phyloP scores from a whole-genome alignment of 2,113 vertebrate species.

The Gobius niger region DNA sequence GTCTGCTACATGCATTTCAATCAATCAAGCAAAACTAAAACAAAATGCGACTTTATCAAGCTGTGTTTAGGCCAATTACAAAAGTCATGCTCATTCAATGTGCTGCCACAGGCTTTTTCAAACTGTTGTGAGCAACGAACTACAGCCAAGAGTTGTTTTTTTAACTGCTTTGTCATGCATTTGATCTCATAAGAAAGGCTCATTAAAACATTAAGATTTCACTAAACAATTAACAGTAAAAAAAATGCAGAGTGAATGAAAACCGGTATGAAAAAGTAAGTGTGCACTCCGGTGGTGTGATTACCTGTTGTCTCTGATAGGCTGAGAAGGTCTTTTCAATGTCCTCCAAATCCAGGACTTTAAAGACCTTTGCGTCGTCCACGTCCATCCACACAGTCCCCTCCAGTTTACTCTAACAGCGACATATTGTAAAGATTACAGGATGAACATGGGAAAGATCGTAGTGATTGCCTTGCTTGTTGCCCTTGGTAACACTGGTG shows the following conservation, averaged over 20 bases:
- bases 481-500: not conserved
- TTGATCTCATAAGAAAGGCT: conserved; percentile 22
- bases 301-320: conserved; percentile 99
- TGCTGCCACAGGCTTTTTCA: not conserved
- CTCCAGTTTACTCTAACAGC: conserved; percentile 88
- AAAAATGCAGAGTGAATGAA: no score
- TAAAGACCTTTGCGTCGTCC: conserved; percentile 90
- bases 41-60: not conserved
- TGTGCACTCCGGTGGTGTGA: not conserved
- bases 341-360: conserved; percentile 92
- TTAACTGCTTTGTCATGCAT: conserved; percentile 49
- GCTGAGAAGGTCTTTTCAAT: conserved; percentile 97
- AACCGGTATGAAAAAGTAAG: not conserved
- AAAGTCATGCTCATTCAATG: conserved; percentile 21
- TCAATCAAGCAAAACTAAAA: conserved; percentile 1
- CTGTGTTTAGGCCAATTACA: not conserved
- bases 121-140: conserved; percentile 6
- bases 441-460: not conserved
- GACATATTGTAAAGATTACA: not conserved
- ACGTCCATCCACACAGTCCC: conserved; percentile 93
- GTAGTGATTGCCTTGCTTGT: not conserved
- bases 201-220: conserved; percentile 6
- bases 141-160: conserved; percentile 22
- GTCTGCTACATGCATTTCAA: conserved; percentile 45
- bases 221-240: no score